Base-by-base conservation (phyloP, 2,797 vertebrate species). In the Sardinella longiceps region DNA sequence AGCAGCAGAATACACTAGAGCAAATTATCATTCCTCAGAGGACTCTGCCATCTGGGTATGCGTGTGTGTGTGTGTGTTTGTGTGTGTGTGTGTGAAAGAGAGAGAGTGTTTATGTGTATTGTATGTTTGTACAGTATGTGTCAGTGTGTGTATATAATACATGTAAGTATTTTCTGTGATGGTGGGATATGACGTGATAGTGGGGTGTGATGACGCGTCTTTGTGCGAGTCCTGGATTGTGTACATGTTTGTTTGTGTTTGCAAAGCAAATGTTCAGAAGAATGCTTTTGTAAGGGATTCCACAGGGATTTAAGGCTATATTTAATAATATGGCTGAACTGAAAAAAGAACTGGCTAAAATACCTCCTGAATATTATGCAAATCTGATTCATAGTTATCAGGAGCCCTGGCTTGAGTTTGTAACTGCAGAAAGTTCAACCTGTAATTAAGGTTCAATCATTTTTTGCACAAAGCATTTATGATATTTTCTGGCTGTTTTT, bases 41-140 rank as follows among this genome's bases (percentile, higher is more conserved):
- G 70, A 43, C 70, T 39, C 33, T 88, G 91, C 91, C 92, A 92
- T 94, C 90, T 90, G 92, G 91, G 39, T 80, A 83, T 77, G 23
- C 15, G 63, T 82, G 12, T 85, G 33, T 80, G 20, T 53, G 37
- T 81, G 33, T 23, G 48, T 58, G 10, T 46, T 18, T 85, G 50
- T 53, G 51, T 70, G 77, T 51, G 50, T 48, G 77, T 28, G 46
- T 60, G 48, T 63, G 45, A n/a, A n/a, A n/a, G n/a, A n/a, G n/a
- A n/a, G n/a, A n/a, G n/a, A n/a, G 48, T 58, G 10, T 46, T 18
- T 85, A 39, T 53, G 51, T 70, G 77, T 51, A 43, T 48, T n/a
- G 77, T 28, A 33, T 60, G 48, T 63, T 30, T 74, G 23, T 84
- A 82, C 84, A 43, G 43, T 43, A 48, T 48, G 7, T 48, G 46